Base-by-base conservation (phyloP, 2,113 vertebrate species). In the Anser brachyrhynchus region DNA sequence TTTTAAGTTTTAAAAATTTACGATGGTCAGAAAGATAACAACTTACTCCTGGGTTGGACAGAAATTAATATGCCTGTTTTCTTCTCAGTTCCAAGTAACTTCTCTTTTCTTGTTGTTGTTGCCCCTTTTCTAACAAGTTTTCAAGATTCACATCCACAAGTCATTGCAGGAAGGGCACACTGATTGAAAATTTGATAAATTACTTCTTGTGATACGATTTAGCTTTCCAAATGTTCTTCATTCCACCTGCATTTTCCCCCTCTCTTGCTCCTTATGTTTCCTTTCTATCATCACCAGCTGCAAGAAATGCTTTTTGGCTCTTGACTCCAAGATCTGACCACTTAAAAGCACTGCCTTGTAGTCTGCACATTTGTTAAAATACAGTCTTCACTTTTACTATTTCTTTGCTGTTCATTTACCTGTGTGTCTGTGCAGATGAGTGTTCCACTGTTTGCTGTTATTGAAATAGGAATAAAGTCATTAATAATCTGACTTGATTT, bases 191-290 rank as follows among this genome's bases (percentile, higher is more conserved):
- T 79, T 78, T 95, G 88, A 95, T 95, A 51, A 79, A 94, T 91
- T 94, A 62, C 80, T 76, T 9, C 88, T 82, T 71, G n/a, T 92
- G 62, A 93, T 89, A 72, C 6, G 70, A 92, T 87, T 92, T 84
- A 90, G 54, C 93, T 96, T 96, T 43, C 88, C 7, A 11, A 95
- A 73, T 70, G 82, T 61, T 94, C 74, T 90, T 94, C 65, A 51
- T 81, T 89, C 70, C 66, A 84, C 66, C 43, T 58, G 73, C 14
- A 11, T 81, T 87, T 75, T 90, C 92, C 65, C 84, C 57, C 51
- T 93, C 58, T 10, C 76, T 89, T 81, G 29, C 17, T 95, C 95
- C 93, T 76, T 94, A 95, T 96, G 93, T 81, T 96, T 90, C 72
- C 46, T 95, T 91, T 71, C 83, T 95, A 69, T 84, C 72, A 90